Percentiles rank a stretch among this genome's conserved stretches.
These are phyloP conservation scores for Spodoptera frugiperda DNA, from an alignment of 1,140 invertebrate species.

Conservation along the genomic window DNA sequence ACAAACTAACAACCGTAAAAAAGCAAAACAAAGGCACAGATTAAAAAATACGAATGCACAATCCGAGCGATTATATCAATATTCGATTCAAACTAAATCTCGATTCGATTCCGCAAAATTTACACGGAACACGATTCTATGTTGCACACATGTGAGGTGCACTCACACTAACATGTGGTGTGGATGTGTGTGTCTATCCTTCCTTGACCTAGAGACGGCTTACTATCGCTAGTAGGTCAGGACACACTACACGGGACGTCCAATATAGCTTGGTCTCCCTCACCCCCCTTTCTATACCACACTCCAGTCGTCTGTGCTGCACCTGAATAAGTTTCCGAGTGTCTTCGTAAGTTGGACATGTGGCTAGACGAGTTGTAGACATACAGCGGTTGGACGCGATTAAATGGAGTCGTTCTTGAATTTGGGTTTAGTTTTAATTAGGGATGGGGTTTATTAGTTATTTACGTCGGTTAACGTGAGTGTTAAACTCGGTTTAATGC, in stretches of 20 bases:
- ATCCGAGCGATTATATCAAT: slow-evolving; percentile 9
- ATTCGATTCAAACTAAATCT: slow-evolving; percentile 28
- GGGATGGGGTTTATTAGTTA: slow-evolving; percentile 53
- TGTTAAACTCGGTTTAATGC: slow-evolving; percentile 9
- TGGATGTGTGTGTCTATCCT: slow-evolving; percentile 80
- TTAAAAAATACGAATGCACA: slow-evolving; percentile 57
- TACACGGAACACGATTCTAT: slow-evolving; percentile 13
- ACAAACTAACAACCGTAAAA: neutral
- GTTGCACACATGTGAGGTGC: slow-evolving; percentile 16
- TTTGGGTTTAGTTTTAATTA: slow-evolving; percentile 64
- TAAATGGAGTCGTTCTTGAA: slow-evolving; percentile 54
- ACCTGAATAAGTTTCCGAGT: slow-evolving; percentile 62
- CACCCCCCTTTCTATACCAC: slow-evolving; percentile 48
- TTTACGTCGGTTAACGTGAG: slow-evolving; percentile 26
- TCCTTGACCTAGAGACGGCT: slow-evolving; percentile 82
- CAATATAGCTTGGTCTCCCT: slow-evolving; percentile 58
- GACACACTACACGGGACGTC: slow-evolving; percentile 75
- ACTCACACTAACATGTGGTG: slow-evolving; percentile 7
- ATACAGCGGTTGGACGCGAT: slow-evolving; percentile 55
- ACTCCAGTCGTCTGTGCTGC: slow-evolving; percentile 48
- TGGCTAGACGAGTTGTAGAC: slow-evolving; percentile 81
- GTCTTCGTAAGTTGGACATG: slow-evolving; percentile 63
- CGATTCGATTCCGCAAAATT: slow-evolving; percentile 19
- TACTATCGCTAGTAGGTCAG: slow-evolving; percentile 83
- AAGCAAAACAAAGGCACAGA: slow-evolving; percentile 52